Evolutionary conservation across 2,113 vertebrate genomes (phyloP).

Genomic region (Thinocorus orbignyianus): DNA sequence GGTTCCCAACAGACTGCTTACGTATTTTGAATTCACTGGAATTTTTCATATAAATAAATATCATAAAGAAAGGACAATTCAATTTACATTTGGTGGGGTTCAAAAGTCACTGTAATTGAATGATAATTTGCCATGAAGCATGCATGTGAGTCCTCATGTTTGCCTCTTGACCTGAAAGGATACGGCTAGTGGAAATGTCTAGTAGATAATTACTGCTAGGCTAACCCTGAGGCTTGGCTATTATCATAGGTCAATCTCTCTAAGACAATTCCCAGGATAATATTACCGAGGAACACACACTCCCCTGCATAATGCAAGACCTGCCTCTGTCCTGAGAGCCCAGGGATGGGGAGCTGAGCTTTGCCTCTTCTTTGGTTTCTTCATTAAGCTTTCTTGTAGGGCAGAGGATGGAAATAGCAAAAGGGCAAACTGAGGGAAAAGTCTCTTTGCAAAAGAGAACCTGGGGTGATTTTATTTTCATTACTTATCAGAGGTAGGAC

Average conservation of each 20-base stretch:
- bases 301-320: constrained; percentile 57
- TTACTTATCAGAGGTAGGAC: neutral
- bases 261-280: constrained; percentile 75
- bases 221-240: constrained; percentile 75
- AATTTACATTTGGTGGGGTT: constrained; percentile 15
- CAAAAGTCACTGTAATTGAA: constrained; percentile 44
- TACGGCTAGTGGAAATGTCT: constrained; percentile 68
- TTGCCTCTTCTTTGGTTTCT: neutral
- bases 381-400: neutral
- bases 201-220: constrained; percentile 75
- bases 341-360: neutral
- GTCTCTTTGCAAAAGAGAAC: neutral
- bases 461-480: neutral
- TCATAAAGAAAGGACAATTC: constrained; percentile 3
- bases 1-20: neutral
- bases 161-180: constrained; percentile 69
- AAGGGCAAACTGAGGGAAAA: neutral
- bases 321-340: neutral
- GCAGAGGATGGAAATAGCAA: neutral
- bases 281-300: constrained; percentile 53
- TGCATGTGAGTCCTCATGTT: neutral
- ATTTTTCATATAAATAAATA: neutral
- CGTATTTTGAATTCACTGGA: neutral
- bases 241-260: constrained; percentile 80
- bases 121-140: constrained; percentile 42